Base-by-base conservation (phyloP, 2,888 invertebrate genomes). In the Yponomeuta plumbellus region DNA sequence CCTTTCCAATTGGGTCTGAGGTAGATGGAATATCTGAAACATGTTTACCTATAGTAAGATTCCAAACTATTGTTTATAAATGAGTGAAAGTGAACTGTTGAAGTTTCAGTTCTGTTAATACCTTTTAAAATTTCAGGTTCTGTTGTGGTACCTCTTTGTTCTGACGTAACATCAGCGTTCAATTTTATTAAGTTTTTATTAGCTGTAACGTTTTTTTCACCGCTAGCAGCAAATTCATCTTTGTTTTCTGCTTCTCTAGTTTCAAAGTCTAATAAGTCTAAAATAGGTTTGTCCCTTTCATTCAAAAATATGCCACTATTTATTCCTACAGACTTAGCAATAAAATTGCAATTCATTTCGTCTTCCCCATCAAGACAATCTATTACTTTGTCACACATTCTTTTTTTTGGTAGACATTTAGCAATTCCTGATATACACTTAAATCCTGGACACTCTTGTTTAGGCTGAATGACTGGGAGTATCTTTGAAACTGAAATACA, bases 341-440 rank as follows among this genome's bases (percentile, higher is more conserved):
- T 72, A 63, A 71, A 74, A 66, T 80, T 80, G 76, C 97, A 97
- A 65, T 94, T 92, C 0, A 93, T 80, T 89, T 97, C 97, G 83
- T 97, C 97, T 83, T 97, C 97, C 22, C 94, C 96, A 58, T 94
- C 91, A 34, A 97, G 84, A 75, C 97, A 97, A 76, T 97, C 95
- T 0, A 96, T 93, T 58, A 92, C 86, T 74, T 92, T 93, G 77
- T 97, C 94, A 81, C 97, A 97, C 66, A 92, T 93, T 70, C 92
- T 85, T 70, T 91, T 92, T 40, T 86, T 88, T 0, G 95, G 91
- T 22, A 97, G 85, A 78, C 97, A 97, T 77, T 93, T 94, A 11
- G 91, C 88, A 52, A 94, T 91, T 59, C 94, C 94, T 75, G 92
- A 92, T 69, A 92, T 86, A 76, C 97, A 97, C 68, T 90, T 89